Base-by-base conservation (phyloP, 2,888 invertebrate genomes). In the Plutella xylostella region DNA sequence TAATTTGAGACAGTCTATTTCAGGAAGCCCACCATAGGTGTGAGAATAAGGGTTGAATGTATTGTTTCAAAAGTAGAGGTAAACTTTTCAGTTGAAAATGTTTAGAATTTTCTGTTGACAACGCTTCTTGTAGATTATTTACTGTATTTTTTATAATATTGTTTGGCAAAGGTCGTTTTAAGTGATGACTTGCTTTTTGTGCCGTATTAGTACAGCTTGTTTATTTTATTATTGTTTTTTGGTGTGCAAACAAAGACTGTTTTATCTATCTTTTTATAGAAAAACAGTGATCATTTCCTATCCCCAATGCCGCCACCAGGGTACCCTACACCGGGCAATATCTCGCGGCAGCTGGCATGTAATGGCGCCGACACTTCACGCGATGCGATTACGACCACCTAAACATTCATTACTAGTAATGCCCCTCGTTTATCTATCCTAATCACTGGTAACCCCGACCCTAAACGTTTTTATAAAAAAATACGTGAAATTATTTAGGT, bases 321-420 rank as follows among this genome's bases (percentile, higher is more conserved):
- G n/a, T n/a, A n/a, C n/a, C n/a, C n/a, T n/a, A n/a, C n/a, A n/a
- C n/a, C n/a, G n/a, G 68, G 78, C 76, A 80, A 80, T 82, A 82
- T 78, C 76, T 75, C 66, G 71, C 79, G 72, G 74, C 82, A 80
- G 82, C 80, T 80, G 80, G 64, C 70, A 64, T 68, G 78, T 79
- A 77, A 82, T 82, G 80, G 82, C 76, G 77, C 71, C 75, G 77
- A 75, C 80, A 80, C 78, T 82, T 80, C 78, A 71, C 78, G 77
- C 79, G 77, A 78, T 79, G 76, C 72, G 77, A 82, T 82, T 80
- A 82, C 80, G 82, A 74, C 76, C 78, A 79, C 78, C 82, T 82
- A 82, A 82, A 83, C 82, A 83, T 83, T 82, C 80, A 82, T 83
- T 83, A 83, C 80, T 73, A 75, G 72, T 82, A 80, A 83, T 82